Evolutionary conservation across 2,113 vertebrate species (phyloP), one percentile per base, ranked within the genome.

Genomic region (Lucifuga dentata): DNA sequence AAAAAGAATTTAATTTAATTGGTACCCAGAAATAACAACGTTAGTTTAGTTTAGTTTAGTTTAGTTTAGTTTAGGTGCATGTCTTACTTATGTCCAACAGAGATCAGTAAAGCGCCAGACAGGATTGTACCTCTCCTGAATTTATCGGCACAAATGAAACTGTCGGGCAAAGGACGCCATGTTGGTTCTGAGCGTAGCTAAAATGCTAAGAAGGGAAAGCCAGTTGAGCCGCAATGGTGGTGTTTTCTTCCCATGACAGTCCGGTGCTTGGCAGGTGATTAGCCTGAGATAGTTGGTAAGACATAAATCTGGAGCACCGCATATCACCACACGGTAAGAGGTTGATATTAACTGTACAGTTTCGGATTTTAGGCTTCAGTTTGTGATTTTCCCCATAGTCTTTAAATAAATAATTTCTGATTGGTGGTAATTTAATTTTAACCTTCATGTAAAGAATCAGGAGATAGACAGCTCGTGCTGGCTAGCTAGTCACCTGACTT

Each of bases 201-300:
- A 3, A 1, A 11, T 1, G 2, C 8, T 2, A 1, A 0, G 13
- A 3, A 8, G 2, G n/a, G 11, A 13, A 16, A 52, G 11, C 12
- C 9, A 1, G 1, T 24, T 6, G 83, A 84, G 68, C 86, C 88
- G 64, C 41, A 83, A 86, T 88, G 86, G 83, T 36, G 73, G 40
- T 26, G 64, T 75, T 76, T 81, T 78, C 68, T 64, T 80, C 50
- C 63, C 23, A 66, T 81, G 76, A 83, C 74, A 38, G 63, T 77
- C 41, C 15, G 55, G 68, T 68, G 71, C 16, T 66, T 24, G 23
- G 65, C 83, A 88, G 86, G 86, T 90, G 86, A 90, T 86, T 83
- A 83, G 51, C 61, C 24, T 55, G 26, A 0, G 46, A 72, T 55
- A 36, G 35, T 36, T 53, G 58, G 39, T 32, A 17, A 48, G 2